Evolutionary conservation across 2,888 invertebrate genomes (phyloP), one percentile per base, ranked within the genome.

Genomic region (Machimus rusticus): DNA sequence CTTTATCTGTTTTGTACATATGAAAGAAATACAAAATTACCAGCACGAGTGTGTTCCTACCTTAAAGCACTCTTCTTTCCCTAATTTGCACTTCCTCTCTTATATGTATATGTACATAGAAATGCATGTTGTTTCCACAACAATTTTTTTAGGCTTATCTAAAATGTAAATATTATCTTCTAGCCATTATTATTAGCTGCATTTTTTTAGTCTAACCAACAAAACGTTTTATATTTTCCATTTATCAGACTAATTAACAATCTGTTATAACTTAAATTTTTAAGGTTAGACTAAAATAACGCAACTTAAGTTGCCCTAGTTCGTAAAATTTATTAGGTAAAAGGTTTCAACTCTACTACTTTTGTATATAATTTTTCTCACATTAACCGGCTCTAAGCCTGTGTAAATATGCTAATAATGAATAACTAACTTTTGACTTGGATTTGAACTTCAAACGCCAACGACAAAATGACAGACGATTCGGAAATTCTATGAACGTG

Each of bases 381-480:
- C 66, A 66, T 19, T 66, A 66, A 66, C 66, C 23, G 19, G 66
- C 66, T 19, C 66, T 66, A 66, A 66, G 66, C 66, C 66, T 66
- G 66, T 28, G 66, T 66, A 66, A 66, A 66, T 66, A 66, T 66
- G 12, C 66, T 66, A 66, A 66, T 12, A 23, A 66, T 23, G 12
- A 28, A 12, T 66, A 66, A 66, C 66, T 66, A 66, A 66, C 43
- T 57, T 74, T 74, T 39, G 39, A 85, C 85, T 8, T 85, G 74
- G 34, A 85, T 85, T 37, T 85, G 74, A 66, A 85, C 74, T 74
- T 9, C 43, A 39, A 74, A 84, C 43, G 12, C 43, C 23, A 86
- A 87, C 78, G 89, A 89, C 89, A 89, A 89, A 89, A 89, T 89
- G 89, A 89, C 89, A 89, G 89, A 89, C 89, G 89, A 87, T 89